A percentile compares a stretch with the other conserved stretches of the same genome.
Evolutionary conservation across 2,888 invertebrate genomes (phyloP).

Genomic region (Metallyticus violacea): DNA sequence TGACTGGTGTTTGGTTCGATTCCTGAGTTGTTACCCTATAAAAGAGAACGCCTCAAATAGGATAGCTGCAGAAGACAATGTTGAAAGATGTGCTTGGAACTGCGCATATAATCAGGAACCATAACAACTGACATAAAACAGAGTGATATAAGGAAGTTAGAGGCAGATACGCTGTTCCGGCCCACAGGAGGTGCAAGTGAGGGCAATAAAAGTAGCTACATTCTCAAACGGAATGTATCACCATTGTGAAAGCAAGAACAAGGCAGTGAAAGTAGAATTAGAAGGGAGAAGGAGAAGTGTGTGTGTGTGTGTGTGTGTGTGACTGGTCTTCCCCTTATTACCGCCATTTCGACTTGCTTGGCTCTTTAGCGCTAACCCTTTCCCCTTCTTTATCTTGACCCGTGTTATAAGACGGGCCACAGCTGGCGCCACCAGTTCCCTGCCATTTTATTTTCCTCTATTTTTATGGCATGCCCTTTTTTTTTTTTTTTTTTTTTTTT

Average conservation of each 20-base stretch:
- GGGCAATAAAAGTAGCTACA: background rate
- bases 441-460: slow-evolving; percentile 7
- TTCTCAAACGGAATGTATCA: background rate
- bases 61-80: too few relatives aligned
- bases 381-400: background rate
- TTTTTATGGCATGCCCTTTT: background rate
- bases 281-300: too few relatives aligned
- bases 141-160: background rate
- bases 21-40: too few relatives aligned
- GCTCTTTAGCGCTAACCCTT: background rate
- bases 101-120: too few relatives aligned
- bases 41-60: too few relatives aligned
- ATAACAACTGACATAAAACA: background rate
- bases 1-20: too few relatives aligned
- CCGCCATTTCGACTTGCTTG: background rate
- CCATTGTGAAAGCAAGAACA: too few relatives aligned
- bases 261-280: too few relatives aligned
- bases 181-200: too few relatives aligned
- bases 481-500: background rate
- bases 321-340: background rate
- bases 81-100: too few relatives aligned
- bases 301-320: background rate
- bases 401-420: slow-evolving; percentile 3
- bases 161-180: too few relatives aligned
- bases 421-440: slow-evolving; percentile 3